Percentiles rank a stretch among this genome's conserved stretches.
Evolutionary conservation across 2,113 vertebrate genomes (phyloP).

Genomic region (Microtus pennsylvanicus): DNA sequence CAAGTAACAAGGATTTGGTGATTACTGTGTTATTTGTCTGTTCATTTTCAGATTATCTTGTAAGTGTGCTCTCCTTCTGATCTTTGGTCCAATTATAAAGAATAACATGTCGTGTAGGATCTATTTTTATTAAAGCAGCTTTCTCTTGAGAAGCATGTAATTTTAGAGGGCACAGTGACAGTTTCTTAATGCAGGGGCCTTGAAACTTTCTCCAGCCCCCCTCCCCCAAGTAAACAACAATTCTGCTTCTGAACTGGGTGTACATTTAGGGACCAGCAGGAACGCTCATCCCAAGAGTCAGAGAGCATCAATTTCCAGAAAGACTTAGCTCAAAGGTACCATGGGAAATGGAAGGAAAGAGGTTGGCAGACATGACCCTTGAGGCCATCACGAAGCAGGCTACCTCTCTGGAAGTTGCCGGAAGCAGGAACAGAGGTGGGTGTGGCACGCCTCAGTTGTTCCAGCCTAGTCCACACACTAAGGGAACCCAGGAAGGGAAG

Average conservation of each 20-base stretch:
- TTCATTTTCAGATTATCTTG: conserved; percentile 91
- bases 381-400: not conserved
- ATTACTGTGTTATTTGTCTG: conserved; percentile 89
- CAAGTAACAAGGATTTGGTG: conserved; percentile 87
- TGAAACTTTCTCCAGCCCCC: not conserved
- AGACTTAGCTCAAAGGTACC: not conserved
- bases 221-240: not conserved
- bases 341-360: accelerated
- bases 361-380: no score
- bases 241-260: not conserved
- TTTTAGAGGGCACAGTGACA: conserved; percentile 81
- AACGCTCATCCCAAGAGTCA: not conserved
- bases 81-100: conserved; percentile 87
- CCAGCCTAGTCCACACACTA: not conserved
- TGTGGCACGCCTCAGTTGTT: accelerated
- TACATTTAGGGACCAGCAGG: not conserved
- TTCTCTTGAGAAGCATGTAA: conserved; percentile 79
- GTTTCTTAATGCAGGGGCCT: conserved; percentile 73
- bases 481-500: not conserved
- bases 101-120: conserved; percentile 85
- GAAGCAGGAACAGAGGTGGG: accelerated
- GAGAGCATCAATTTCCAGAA: not conserved
- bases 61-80: conserved; percentile 86
- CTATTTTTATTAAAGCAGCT: conserved; percentile 83
- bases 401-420: not conserved